phyloP scores from a whole-genome alignment of 2,113 vertebrate genomes.

The Tragelaphus scriptus region DNA sequence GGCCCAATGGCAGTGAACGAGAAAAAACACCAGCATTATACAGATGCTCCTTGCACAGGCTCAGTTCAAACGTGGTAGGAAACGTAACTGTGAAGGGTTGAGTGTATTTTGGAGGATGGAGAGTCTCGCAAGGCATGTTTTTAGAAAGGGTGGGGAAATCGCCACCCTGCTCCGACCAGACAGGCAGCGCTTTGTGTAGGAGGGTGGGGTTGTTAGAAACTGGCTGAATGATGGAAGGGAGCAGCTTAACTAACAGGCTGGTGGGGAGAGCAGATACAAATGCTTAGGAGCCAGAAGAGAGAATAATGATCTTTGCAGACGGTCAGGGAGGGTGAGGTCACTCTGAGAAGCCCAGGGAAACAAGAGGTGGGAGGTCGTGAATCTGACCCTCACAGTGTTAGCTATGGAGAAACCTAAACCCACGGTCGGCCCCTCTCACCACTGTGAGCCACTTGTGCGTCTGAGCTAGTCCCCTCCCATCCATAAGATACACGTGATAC shows the following conservation, averaged over 20 bases:
- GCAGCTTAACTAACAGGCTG: neutral
- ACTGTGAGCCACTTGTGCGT: neutral
- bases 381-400: neutral
- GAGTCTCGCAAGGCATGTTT: slow-evolving; percentile 44
- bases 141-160: slow-evolving; percentile 55
- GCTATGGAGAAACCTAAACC: neutral
- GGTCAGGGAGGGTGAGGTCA: neutral
- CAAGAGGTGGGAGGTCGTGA: neutral
- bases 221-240: slow-evolving; percentile 4
- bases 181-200: slow-evolving; percentile 63
- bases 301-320: slow-evolving; percentile 59
- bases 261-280: slow-evolving; percentile 7
- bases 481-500: neutral
- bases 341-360: neutral
- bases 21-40: neutral
- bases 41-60: neutral
- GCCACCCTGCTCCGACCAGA: slow-evolving; percentile 46
- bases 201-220: slow-evolving; percentile 47
- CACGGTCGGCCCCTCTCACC: neutral
- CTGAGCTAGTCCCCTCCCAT: neutral
- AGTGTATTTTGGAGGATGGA: slow-evolving; percentile 9
- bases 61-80: neutral
- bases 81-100: neutral
- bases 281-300: neutral
- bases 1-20: neutral